Evolutionary conservation across 1,140 invertebrate genomes (phyloP).

Genomic region (Dinothrombium tinctorium): DNA sequence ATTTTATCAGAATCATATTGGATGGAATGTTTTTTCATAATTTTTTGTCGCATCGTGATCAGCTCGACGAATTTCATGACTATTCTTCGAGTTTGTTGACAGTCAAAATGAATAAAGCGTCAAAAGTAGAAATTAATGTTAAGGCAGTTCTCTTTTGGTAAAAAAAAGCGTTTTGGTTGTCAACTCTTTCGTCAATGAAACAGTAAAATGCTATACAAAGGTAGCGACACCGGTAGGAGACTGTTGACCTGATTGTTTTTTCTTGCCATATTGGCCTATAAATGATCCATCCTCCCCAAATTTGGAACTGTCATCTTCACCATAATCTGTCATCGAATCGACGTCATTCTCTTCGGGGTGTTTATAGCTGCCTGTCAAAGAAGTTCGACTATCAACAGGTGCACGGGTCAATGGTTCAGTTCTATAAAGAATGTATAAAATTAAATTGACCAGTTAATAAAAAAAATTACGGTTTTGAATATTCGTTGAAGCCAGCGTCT

Average conservation of each 20-base stretch:
- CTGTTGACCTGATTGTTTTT: constrained; percentile 18
- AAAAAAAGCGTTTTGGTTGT: too few relatives aligned
- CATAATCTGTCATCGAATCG: constrained; percentile 95
- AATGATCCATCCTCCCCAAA: constrained; percentile 96
- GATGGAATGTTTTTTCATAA: too few relatives aligned
- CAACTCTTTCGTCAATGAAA: too few relatives aligned
- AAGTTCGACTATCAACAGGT: constrained; percentile 26
- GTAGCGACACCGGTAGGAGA: constrained; percentile 20
- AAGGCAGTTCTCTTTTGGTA: too few relatives aligned
- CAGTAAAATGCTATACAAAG: too few relatives aligned
- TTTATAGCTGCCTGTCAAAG: constrained; percentile 50
- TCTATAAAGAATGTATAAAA: background rate
- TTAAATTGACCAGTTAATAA: constrained; percentile 4
- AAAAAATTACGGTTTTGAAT: constrained; percentile 59
- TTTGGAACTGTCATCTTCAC: constrained; percentile 79
- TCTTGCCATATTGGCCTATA: constrained; percentile 57
- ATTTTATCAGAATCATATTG: too few relatives aligned
- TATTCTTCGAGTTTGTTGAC: too few relatives aligned
- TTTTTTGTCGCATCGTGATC: too few relatives aligned
- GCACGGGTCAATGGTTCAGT: background rate
- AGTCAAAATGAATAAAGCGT: too few relatives aligned
- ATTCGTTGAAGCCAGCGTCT: constrained; percentile 69
- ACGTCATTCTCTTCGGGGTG: constrained; percentile 60
- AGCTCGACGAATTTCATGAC: too few relatives aligned
- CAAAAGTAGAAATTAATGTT: too few relatives aligned